Evolutionary conservation across 2,888 invertebrate genomes (phyloP).

Genomic region (Calameuta filiformis): DNA sequence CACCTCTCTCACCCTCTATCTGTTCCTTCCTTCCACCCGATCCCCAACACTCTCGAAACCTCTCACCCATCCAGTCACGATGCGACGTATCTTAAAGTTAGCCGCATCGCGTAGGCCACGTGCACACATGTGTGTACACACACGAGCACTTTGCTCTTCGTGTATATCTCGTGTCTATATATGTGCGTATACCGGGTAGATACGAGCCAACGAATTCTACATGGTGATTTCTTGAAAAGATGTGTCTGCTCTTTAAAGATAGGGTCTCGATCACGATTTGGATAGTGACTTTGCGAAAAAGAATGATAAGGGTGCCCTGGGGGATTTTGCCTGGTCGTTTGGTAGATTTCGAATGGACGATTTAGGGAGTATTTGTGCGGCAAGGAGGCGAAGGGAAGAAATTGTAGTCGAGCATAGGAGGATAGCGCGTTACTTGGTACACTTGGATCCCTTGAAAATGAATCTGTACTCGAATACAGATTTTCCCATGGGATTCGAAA

Average conservation of each 20-base stretch:
- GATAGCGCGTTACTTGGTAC: neutral
- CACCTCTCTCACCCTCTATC: constrained; percentile 33
- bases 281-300: neutral
- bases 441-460: neutral
- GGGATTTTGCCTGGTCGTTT: neutral
- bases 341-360: neutral
- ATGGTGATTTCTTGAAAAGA: neutral
- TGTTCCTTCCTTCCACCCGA: neutral
- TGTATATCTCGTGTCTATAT: neutral
- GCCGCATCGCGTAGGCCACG: constrained; percentile 26
- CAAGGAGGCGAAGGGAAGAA: neutral
- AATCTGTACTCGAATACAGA: neutral
- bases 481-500: neutral
- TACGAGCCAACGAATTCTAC: neutral
- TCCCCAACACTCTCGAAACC: constrained; percentile 9
- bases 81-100: constrained; percentile 60
- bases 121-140: neutral
- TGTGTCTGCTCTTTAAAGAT: neutral
- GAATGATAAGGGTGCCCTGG: neutral
- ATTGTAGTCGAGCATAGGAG: neutral
- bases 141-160: neutral
- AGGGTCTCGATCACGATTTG: neutral
- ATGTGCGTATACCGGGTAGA: neutral
- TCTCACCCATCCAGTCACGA: constrained; percentile 47
- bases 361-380: neutral